Base-by-base conservation (phyloP, 2,797 vertebrate genomes). In the Dromococcyx pavoninus region DNA sequence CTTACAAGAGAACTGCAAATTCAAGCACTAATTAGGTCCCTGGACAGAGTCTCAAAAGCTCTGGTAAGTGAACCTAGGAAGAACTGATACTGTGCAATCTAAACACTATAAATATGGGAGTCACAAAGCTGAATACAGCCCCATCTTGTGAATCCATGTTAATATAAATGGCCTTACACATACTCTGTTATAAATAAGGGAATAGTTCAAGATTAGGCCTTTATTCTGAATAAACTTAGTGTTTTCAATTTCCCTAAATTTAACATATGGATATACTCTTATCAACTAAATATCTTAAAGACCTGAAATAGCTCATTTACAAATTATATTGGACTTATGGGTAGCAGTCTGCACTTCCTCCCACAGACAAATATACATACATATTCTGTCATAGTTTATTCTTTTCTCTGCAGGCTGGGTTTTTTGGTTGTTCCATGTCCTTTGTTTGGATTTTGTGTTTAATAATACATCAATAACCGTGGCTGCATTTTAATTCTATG, bases 11-110 rank as follows among this genome's bases (percentile, higher is more conserved):
- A 78, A 84, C 94, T 85, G 84, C 76, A 94, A 92, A 91, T 94
- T 94, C 92, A 84, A 93, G 89, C 75, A 86, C 89, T 95, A 94
- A 93, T 96, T 95, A 96, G 93, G 88, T 91, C 93, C 88, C 93
- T 95, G 91, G 91, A 93, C 86, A 82, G 89, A 76, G 50, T 84
- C 67, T 86, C 57, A 57, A 84, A 95, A 95, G 80, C 78, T 41
- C 61, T 70, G 60, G 57, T 71, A 84, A 85, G 66, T 41, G 92
- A 95, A 70, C 73, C 79, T 94, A 32, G 69, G 73, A 95, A 96
- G 80, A 91, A 88, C 76, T 70, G 90, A 94, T 89, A 93, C 86
- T 50, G 4, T 53, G 74, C 53, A 94, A 88, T 93, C 86, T 56
- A 96, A 97, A 93, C 94, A 95, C 79, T 56, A 88, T 93, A 94